Percentiles rank a stretch among this genome's conserved stretches.
phyloP scores from a whole-genome alignment of 2,888 invertebrate genomes.

The Drosophila greeni region DNA sequence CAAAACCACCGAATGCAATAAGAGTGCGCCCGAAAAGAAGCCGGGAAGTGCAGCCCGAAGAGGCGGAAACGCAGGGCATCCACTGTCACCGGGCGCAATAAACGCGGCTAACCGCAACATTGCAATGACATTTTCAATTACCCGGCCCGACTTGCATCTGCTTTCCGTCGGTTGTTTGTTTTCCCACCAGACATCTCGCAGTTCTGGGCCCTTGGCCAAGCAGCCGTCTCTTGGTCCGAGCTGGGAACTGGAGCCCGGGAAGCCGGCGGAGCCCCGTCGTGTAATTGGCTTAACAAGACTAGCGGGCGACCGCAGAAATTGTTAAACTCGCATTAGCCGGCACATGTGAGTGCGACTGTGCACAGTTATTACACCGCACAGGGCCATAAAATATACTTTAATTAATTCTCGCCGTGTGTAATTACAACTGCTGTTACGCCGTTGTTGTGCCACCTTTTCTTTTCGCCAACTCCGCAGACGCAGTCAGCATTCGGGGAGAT shows the following conservation, averaged over 20 bases:
- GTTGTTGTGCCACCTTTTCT: conserved; percentile 24
- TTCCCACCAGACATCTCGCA: conserved; percentile 53
- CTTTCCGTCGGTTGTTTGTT: conserved; percentile 28
- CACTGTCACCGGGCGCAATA: conserved; percentile 36
- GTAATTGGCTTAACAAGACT: conserved; percentile 70
- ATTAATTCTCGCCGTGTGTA: conserved; percentile 57
- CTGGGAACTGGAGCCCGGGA: conserved; percentile 35
- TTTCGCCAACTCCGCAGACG: conserved; percentile 9
- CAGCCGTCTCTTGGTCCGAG: conserved; percentile 24
- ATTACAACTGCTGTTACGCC: conserved; percentile 51
- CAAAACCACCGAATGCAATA: conserved; percentile 19
- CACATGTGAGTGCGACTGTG: conserved; percentile 43
- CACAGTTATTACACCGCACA: conserved; percentile 58
- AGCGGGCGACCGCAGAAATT: conserved; percentile 61
- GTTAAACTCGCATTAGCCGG: conserved; percentile 65
- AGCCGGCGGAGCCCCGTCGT: conserved; percentile 27
- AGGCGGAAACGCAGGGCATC: conserved; percentile 11
- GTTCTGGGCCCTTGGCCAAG: conserved; percentile 34
- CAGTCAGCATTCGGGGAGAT: conserved; percentile 21
- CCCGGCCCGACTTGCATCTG: conserved; percentile 42
- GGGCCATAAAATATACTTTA: conserved; percentile 67
- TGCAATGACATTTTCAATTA: conserved; percentile 64
- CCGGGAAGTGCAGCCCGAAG: conserved; percentile 29
- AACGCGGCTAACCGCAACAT: conserved; percentile 50
- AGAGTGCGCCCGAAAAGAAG: conserved; percentile 8